phyloP scores from a whole-genome alignment of 1,140 invertebrate genomes.

The Temnothorax curvispinosus region DNA sequence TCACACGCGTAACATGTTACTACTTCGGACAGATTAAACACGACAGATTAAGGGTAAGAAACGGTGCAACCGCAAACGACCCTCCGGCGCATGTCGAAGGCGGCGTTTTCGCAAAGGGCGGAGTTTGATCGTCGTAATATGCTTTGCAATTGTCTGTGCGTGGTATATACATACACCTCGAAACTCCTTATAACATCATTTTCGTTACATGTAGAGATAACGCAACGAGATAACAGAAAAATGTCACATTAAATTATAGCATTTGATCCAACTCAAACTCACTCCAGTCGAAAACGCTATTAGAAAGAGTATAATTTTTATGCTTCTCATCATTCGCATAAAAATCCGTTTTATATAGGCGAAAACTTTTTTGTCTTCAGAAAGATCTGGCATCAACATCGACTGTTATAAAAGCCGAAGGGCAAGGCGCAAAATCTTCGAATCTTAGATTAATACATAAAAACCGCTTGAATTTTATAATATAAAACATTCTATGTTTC shows the following conservation, averaged over 20 bases:
- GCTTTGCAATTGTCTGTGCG: slow-evolving; percentile 31
- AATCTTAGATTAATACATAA: not conserved
- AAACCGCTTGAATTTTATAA: not conserved
- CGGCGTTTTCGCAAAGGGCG: slow-evolving; percentile 74
- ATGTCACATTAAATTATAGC: not conserved
- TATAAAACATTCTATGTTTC: not conserved
- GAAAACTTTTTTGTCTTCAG: not conserved
- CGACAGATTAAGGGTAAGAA: slow-evolving; percentile 66
- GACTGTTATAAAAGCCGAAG: not conserved
- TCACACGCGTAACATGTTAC: slow-evolving; percentile 29
- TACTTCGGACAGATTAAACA: slow-evolving; percentile 49
- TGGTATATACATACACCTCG: not conserved
- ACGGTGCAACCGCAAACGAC: slow-evolving; percentile 24
- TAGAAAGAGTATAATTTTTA: not conserved
- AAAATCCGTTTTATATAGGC: not conserved
- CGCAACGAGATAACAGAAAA: not conserved
- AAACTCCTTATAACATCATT: slow-evolving; percentile 3
- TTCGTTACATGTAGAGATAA: not conserved
- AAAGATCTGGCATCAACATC: not conserved
- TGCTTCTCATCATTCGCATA: not conserved
- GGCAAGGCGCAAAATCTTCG: not conserved
- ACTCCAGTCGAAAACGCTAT: too few species aligned
- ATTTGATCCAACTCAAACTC: too few species aligned
- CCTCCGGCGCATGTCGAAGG: slow-evolving; percentile 76
- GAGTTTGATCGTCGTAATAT: slow-evolving; percentile 71